Percentiles rank a stretch among this genome's conserved stretches.
Conservation (phyloP, 2,113 vertebrate species). For the Limanda limanda region DNA sequence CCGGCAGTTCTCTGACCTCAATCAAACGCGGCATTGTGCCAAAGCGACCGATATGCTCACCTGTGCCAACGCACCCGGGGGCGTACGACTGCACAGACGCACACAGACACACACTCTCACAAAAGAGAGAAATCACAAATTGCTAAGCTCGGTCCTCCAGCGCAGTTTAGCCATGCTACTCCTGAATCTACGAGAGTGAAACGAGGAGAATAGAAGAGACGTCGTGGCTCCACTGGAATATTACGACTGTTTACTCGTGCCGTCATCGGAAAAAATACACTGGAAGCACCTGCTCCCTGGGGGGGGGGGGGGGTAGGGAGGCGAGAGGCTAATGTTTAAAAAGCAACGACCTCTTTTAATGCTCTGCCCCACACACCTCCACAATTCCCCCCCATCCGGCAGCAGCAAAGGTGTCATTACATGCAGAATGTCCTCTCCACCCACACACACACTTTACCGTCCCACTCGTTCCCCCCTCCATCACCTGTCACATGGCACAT, state of each 20-base stretch:
- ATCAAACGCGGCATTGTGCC: constrained; percentile 15
- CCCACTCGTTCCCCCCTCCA: background rate
- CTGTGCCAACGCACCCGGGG: constrained; percentile 13
- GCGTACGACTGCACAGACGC: background rate
- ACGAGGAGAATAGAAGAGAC: constrained; percentile 16
- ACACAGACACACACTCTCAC: background rate
- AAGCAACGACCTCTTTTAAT: background rate
- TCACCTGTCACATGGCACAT: constrained; percentile 37
- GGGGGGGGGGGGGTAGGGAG: constrained; percentile 18
- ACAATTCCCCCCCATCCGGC: background rate
- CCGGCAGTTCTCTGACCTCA: constrained; percentile 25
- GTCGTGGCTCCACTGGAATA: constrained; percentile 28
- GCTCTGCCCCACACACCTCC: constrained; percentile 20
- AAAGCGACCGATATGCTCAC: constrained; percentile 18
- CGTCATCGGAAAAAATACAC: constrained; percentile 26
- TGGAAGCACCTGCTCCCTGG: constrained; percentile 14
- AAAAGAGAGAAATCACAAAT: constrained; percentile 28
- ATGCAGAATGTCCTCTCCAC: constrained; percentile 14
- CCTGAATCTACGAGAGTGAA: constrained; percentile 11
- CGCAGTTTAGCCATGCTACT: constrained; percentile 6
- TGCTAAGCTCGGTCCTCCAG: constrained; percentile 29
- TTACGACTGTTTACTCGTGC: constrained; percentile 50
- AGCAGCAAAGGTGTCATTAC: constrained; percentile 38
- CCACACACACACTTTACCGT: constrained; percentile 19
- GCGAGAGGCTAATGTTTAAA: background rate